These are phyloP conservation scores for Pomacea canaliculata DNA, from an alignment of 2,888 invertebrate species.

Conservation along the genomic window DNA sequence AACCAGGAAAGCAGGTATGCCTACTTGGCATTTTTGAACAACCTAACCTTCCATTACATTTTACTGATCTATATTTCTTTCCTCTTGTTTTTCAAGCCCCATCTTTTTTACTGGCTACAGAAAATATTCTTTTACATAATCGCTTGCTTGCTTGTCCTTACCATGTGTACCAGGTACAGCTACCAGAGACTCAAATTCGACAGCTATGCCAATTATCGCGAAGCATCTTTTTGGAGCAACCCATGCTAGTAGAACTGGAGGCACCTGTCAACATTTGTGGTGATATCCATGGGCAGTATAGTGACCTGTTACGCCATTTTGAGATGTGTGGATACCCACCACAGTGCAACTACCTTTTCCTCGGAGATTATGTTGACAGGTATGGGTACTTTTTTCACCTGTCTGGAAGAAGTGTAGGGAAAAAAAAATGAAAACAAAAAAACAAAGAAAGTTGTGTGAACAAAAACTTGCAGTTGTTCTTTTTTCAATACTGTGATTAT, in stretches of 20 bases:
- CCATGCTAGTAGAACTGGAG: slow-evolving; percentile 72
- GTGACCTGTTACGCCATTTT: slow-evolving; percentile 73
- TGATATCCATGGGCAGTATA: slow-evolving; percentile 73
- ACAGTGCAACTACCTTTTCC: slow-evolving; percentile 72
- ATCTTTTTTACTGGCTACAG: too few species aligned
- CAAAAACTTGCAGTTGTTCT: not conserved
- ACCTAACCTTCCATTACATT: too few species aligned
- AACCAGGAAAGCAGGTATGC: slow-evolving; percentile 65
- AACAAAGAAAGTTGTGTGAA: not conserved
- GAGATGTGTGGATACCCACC: slow-evolving; percentile 73
- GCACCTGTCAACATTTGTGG: slow-evolving; percentile 73
- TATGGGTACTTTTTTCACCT: slow-evolving; percentile 21
- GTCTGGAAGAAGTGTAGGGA: not conserved
- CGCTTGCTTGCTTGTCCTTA: too few species aligned
- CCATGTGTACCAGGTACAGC: slow-evolving; percentile 52
- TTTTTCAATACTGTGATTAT: not conserved
- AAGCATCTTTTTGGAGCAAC: slow-evolving; percentile 71
- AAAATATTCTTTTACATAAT: too few species aligned
- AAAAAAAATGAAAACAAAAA: not conserved
- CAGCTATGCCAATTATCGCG: slow-evolving; percentile 70
- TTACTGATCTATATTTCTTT: too few species aligned
- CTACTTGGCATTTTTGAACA: not conserved
- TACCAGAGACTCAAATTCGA: slow-evolving; percentile 70
- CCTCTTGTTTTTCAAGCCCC: too few species aligned
- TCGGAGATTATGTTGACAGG: slow-evolving; percentile 75